Base-by-base conservation (phyloP, 1,140 invertebrate species). In the Drosophila ironensis region DNA sequence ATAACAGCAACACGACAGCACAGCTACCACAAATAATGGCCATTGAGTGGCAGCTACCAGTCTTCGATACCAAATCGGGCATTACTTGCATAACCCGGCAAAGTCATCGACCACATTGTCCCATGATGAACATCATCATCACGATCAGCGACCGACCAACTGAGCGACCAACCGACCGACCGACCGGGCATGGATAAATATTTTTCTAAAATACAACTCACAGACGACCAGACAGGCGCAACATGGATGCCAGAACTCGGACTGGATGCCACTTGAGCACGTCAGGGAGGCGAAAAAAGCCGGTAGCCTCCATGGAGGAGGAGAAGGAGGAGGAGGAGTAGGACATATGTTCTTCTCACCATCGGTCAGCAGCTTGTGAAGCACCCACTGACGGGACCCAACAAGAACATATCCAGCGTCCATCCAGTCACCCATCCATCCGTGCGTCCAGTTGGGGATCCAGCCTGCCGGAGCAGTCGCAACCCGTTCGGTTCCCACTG, bases 41-140 rank as follows among this genome's bases (percentile, higher is more conserved):
- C 33, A 60, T 52, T 76, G 76, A 78, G 73, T 73, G 78, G 57
- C 72, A 86, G 80, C 80, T 84, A 84, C 80, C 80, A 86, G 80
- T 84, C 66, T 84, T 84, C 80, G 74, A 84, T 86, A 86, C 74
- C 80, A 84, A 84, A 84, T 84, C 80, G 86, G 84, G 80, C 80
- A 84, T 84, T 84, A 84, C 80, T 84, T 86, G 80, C 80, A 84
- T 84, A 84, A 84, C 78, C 70, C 80, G 61, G 45, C 56, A 59
- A 33, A 72, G 75, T 80, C 77, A 82, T 81, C 76, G 75, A 81
- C 75, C 75, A 77, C 57, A 64, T 48, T 64, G 60, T 63, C 40
- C 57, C 56, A 38, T 46, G 14, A 61, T 63, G 60, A 64, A 64
- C 60, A 46, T 50, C 66, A 72, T 67, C 57, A 57, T 74, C 38